Evolutionary conservation across 2,113 vertebrate genomes (phyloP), one percentile per base, ranked within the genome.

Genomic region (Scophthalmus maximus): DNA sequence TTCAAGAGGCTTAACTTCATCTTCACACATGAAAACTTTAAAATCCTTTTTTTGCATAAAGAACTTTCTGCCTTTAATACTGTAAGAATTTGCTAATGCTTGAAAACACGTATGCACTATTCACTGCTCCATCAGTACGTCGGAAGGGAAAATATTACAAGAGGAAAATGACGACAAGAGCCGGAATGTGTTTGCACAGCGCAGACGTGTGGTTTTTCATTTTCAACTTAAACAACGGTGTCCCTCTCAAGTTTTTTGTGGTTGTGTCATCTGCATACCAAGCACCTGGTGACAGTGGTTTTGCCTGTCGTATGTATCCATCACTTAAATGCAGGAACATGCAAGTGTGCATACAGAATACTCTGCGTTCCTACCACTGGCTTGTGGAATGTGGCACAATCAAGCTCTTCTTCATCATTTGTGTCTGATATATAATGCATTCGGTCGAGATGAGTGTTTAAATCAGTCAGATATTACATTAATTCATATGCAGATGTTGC

Each of bases 301-400:
- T 87, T 90, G 87, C 86, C 75, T 90, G 87, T 84, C 56, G 46
- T 40, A 26, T 68, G 42, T 44, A 51, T 22, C 3, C 36, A 60
- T 76, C 67, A 65, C 22, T 65, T 36, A 42, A 20, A 29, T 29
- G 30, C 23, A 44, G 25, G n/a, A 22, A 34, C 17, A 30, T 15
- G 17, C 2, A 8, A 8, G 38, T 36, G 29, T 55, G 8, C 38
- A n/a, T 9, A 20, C 30, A 12, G 25, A 79, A 83, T 85, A 75
- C 46, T 79, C 20, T 0, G 20, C 57, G 88, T 88, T 84, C 81
- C 59, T 69, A 23, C 59, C 51, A 58, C 10, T 32, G 32, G 20
- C 40, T 7, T 3, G 38, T 30, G 71, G 70, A 53, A 71, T 81
- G 73, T 23, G 11, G 8, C 47, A 18, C 46, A 63, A 51, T 57